Evolutionary conservation across 1,140 invertebrate genomes (phyloP).

Genomic region (Sycobia sp.): DNA sequence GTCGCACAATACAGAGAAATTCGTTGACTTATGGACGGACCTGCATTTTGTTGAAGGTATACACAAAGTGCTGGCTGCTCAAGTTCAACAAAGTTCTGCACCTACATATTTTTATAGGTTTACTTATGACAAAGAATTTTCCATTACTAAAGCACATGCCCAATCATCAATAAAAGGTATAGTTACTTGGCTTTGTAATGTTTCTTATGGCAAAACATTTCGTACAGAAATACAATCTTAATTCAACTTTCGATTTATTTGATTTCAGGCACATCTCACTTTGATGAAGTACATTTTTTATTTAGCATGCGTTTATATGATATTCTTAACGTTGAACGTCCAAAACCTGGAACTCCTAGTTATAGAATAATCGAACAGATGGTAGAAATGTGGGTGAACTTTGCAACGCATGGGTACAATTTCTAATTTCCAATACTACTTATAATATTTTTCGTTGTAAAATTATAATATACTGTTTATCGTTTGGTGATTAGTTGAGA

Average conservation of each 20-base stretch:
- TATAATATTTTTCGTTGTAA: too few relatives aligned
- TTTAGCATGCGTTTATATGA: conserved; percentile 34
- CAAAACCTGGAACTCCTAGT: neutral
- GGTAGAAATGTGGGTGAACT: conserved; percentile 47
- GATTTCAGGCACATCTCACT: conserved; percentile 43
- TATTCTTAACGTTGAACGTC: neutral
- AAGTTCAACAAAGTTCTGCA: conserved; percentile 42
- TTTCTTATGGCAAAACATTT: neutral
- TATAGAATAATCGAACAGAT: conserved; percentile 43
- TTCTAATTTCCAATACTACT: too few relatives aligned
- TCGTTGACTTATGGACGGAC: conserved; percentile 56
- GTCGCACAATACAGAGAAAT: conserved; percentile 44
- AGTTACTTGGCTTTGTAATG: neutral
- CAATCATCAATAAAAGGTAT: conserved; percentile 18
- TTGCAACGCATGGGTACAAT: conserved; percentile 52
- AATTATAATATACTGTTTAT: too few relatives aligned
- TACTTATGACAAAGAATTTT: conserved; percentile 45
- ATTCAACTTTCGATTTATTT: neutral
- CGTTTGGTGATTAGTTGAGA: too few relatives aligned
- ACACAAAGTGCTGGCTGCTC: conserved; percentile 53
- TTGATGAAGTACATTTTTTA: conserved; percentile 46
- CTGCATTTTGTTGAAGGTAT: conserved; percentile 55
- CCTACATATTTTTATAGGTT: conserved; percentile 63
- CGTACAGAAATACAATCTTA: neutral
- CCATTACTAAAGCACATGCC: conserved; percentile 9